Percentiles rank a stretch among this genome's conserved stretches.
Conservation (phyloP, 2,888 invertebrate genomes). For the Drosophila cracens region DNA sequence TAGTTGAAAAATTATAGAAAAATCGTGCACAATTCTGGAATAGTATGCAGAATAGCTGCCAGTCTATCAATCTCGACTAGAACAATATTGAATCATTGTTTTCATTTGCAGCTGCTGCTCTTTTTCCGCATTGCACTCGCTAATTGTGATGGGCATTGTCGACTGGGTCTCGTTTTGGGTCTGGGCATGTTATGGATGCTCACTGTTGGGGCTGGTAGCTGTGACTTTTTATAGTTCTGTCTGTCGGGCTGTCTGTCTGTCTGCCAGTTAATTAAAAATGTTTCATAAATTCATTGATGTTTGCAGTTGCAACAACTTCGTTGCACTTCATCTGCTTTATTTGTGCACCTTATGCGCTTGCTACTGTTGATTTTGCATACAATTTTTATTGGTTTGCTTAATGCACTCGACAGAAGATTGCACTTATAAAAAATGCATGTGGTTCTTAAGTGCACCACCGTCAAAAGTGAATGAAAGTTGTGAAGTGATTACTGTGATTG, state of each 20-base stretch:
- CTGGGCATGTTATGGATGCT: too few species aligned
- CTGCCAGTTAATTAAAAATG: slow-evolving; percentile 65
- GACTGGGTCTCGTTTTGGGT: slow-evolving; percentile 4
- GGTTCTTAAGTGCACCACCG: slow-evolving; percentile 6
- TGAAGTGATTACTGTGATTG: slow-evolving; percentile 9
- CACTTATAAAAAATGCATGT: slow-evolving; percentile 50
- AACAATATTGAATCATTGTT: slow-evolving; percentile 6
- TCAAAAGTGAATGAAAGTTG: not conserved
- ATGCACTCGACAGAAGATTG: slow-evolving; percentile 12
- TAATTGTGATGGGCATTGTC: slow-evolving; percentile 46
- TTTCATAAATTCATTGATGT: slow-evolving; percentile 66
- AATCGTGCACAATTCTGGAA: not conserved
- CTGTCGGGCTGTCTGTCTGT: slow-evolving; percentile 43
- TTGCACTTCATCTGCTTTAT: slow-evolving; percentile 26
- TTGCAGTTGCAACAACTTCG: slow-evolving; percentile 39
- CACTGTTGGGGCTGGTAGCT: slow-evolving; percentile 10
- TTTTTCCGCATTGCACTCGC: slow-evolving; percentile 50
- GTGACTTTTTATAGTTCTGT: slow-evolving; percentile 4
- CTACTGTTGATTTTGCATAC: slow-evolving; percentile 37
- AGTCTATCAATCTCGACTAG: not conserved
- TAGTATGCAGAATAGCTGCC: not conserved
- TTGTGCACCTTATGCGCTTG: slow-evolving; percentile 12
- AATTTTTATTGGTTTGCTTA: slow-evolving; percentile 35
- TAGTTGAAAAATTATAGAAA: too few species aligned
- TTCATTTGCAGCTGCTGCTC: slow-evolving; percentile 22